Evolutionary conservation across 1,140 invertebrate genomes (phyloP).

Genomic region (Camponotus pennsylvanicus): DNA sequence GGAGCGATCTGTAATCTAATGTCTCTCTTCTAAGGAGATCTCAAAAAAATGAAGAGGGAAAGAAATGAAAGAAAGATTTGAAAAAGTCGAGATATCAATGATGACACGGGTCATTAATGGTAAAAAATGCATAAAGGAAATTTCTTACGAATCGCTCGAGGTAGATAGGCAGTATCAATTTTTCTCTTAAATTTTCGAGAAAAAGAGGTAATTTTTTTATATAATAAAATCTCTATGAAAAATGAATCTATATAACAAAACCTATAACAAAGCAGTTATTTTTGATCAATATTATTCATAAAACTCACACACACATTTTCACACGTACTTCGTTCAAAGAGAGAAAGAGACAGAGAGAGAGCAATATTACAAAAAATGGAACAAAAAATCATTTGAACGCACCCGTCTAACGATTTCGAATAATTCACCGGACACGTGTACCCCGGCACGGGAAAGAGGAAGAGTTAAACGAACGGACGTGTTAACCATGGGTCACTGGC

Average conservation of each 20-base stretch:
- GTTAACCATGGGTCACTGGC: conserved; percentile 40
- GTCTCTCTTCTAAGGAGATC: conserved; percentile 16
- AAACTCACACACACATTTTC: neutral
- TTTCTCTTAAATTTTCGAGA: neutral
- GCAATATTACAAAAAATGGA: neutral
- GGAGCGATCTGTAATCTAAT: conserved; percentile 20
- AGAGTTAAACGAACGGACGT: conserved; percentile 31
- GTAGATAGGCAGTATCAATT: neutral
- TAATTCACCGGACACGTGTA: conserved; percentile 48
- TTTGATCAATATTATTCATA: neutral
- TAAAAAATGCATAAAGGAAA: neutral
- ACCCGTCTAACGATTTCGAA: conserved; percentile 9
- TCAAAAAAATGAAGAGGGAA: too few relatives aligned
- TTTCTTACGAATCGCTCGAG: neutral
- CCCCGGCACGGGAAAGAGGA: neutral
- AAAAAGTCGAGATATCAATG: neutral
- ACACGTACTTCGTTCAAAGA: neutral
- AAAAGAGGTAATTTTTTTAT: neutral
- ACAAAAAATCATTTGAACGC: conserved; percentile 45
- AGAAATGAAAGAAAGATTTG: conserved; percentile 13
- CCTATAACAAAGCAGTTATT: neutral
- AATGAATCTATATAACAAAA: neutral
- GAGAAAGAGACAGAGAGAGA: neutral
- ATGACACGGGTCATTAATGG: neutral
- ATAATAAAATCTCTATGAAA: neutral